Evolutionary conservation across 2,888 invertebrate species (phyloP).

Genomic region (Ariolimax columbianus): DNA sequence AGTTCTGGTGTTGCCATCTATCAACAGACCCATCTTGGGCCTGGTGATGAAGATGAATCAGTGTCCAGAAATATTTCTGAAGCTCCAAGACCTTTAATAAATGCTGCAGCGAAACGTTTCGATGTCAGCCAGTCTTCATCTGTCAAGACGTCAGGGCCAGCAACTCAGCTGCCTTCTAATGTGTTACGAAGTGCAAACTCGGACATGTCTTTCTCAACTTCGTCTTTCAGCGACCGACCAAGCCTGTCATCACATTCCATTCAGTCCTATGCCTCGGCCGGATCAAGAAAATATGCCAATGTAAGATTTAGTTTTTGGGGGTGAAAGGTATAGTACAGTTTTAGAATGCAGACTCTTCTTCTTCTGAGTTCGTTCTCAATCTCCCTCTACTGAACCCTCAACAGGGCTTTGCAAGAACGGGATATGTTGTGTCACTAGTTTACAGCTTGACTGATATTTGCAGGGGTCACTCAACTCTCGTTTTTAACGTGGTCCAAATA

Average conservation of each 20-base stretch:
- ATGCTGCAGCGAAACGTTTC: neutral
- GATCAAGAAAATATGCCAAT: constrained; percentile 11
- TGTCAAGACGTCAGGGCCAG: neutral
- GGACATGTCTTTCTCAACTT: neutral
- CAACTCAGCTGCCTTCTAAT: neutral
- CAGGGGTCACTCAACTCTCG: too few relatives aligned
- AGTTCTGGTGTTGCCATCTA: neutral
- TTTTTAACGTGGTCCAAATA: too few relatives aligned
- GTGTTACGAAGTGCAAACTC: neutral
- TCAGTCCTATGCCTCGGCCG: neutral
- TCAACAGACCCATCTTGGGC: neutral
- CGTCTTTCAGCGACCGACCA: neutral
- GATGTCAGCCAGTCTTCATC: neutral
- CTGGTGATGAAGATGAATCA: neutral
- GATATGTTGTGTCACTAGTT: too few relatives aligned
- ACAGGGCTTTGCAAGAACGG: too few relatives aligned
- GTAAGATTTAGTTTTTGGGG: too few relatives aligned
- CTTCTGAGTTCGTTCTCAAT: too few relatives aligned
- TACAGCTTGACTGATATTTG: too few relatives aligned
- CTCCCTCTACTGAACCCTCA: too few relatives aligned
- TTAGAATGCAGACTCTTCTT: too few relatives aligned
- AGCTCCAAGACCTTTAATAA: neutral
- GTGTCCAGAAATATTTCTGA: neutral
- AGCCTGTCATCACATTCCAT: constrained; percentile 29
- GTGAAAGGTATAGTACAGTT: too few relatives aligned